These are phyloP conservation scores for Siniperca chuatsi DNA, from an alignment of 2,113 vertebrate genomes.

Conservation along the genomic window DNA sequence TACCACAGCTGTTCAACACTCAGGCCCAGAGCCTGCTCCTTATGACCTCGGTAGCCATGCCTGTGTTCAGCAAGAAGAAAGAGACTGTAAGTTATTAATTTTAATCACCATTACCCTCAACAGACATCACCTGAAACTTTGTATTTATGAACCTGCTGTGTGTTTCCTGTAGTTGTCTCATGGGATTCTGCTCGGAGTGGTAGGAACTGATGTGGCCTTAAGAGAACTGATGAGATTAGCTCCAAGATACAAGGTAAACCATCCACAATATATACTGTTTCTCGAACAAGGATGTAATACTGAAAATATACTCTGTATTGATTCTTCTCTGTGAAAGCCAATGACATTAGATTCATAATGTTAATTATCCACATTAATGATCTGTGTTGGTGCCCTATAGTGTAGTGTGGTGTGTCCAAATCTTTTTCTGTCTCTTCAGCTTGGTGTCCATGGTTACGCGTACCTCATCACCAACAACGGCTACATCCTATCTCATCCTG, in stretches of 20 bases:
- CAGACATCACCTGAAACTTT: neutral
- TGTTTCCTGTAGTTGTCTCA: conserved; percentile 89
- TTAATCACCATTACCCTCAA: neutral
- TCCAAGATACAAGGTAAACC: conserved; percentile 91
- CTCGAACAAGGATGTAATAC: neutral
- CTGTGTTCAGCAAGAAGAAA: conserved; percentile 97
- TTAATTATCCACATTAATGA: neutral
- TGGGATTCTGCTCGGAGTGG: conserved; percentile 95
- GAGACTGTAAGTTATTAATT: conserved; percentile 88
- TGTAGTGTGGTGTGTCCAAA: neutral
- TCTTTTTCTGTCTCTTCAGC: conserved; percentile 78
- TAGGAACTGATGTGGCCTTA: conserved; percentile 94
- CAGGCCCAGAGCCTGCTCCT: conserved; percentile 91
- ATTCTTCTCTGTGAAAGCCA: neutral
- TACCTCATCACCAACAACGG: conserved; percentile 96
- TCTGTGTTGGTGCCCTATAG: neutral
- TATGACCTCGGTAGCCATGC: conserved; percentile 97
- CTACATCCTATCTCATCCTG: conserved; percentile 97
- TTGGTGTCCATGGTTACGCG: conserved; percentile 95
- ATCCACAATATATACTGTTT: neutral
- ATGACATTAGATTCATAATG: neutral
- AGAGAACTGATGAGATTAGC: conserved; percentile 93
- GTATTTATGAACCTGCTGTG: conserved; percentile 5
- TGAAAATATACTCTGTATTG: neutral
- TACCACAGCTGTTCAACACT: conserved; percentile 88